These are phyloP conservation scores for Karalla daura DNA, from an alignment of 2,797 vertebrate species.

Conservation along the genomic window DNA sequence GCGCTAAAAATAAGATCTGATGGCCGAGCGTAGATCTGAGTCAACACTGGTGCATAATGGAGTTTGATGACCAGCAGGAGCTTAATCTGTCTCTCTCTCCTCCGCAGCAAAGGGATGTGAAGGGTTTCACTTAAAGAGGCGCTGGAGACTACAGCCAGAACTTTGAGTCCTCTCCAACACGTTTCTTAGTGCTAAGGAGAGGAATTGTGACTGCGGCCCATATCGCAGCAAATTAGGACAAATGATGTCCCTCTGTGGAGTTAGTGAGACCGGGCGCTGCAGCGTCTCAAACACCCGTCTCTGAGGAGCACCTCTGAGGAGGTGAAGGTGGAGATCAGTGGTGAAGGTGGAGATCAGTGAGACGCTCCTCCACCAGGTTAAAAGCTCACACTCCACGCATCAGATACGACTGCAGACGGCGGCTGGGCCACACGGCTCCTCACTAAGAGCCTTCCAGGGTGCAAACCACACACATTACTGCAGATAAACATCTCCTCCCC, in stretches of 20 bases:
- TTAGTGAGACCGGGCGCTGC: background rate
- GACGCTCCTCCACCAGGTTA: conserved; percentile 38
- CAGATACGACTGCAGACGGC: conserved; percentile 21
- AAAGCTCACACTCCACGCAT: conserved; percentile 38
- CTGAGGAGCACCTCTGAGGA: conserved; percentile 7
- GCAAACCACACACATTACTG: background rate
- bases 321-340: too few species aligned
- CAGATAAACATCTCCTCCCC: background rate
- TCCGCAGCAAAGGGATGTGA: conserved; percentile 12
- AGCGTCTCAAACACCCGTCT: conserved; percentile 17
- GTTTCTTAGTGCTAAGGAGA: conserved; percentile 17
- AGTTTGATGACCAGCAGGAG: conserved; percentile 60
- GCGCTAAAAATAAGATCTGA: conserved; percentile 49
- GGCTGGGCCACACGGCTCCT: conserved; percentile 22
- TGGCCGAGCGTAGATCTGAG: conserved; percentile 61
- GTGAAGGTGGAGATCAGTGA: conserved; percentile 2
- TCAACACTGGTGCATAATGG: conserved; percentile 34
- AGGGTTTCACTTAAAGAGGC: conserved; percentile 19
- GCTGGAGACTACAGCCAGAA: background rate
- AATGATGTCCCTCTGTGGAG: background rate
- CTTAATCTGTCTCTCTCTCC: conserved; percentile 48
- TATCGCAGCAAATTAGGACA: conserved; percentile 18
- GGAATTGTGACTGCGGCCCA: background rate
- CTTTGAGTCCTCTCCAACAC: background rate
- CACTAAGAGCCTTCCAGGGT: background rate